Evolutionary conservation across 2,113 vertebrate genomes (phyloP).

Genomic region (Stegastes partitus): DNA sequence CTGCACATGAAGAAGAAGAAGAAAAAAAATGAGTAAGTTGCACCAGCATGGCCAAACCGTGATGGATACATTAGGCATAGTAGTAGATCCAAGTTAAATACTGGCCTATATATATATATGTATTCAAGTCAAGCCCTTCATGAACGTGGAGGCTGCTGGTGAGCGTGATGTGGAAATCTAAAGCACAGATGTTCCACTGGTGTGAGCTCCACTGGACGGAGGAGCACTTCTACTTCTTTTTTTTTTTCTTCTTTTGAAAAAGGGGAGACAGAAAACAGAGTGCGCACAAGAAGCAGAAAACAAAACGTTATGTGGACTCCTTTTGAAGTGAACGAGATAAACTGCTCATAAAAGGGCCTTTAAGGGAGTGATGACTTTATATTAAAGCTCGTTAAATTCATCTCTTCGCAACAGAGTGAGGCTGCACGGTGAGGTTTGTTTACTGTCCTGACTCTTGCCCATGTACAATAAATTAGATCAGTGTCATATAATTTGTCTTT

Average conservation of each 20-base stretch:
- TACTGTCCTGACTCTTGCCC: not conserved
- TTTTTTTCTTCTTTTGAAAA: too few species aligned
- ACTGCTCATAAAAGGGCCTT: conserved; percentile 17
- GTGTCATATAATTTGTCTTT: not conserved
- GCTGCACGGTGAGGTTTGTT: not conserved
- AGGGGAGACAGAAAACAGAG: conserved; percentile 8
- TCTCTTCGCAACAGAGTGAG: not conserved
- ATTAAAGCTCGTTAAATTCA: conserved; percentile 7
- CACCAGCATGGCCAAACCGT: conserved; percentile 38
- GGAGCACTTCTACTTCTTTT: too few species aligned
- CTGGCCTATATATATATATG: conserved; percentile 11
- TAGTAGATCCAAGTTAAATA: conserved; percentile 50
- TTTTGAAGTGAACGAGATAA: not conserved
- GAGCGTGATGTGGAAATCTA: conserved; percentile 60
- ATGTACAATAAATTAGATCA: not conserved
- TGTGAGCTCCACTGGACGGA: conserved; percentile 32
- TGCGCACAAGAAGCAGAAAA: conserved; percentile 14
- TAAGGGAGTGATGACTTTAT: conserved; percentile 42
- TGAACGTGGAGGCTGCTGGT: conserved; percentile 34
- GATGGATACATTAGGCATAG: conserved; percentile 52
- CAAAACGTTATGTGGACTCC: conserved; percentile 3
- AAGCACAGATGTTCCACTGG: conserved; percentile 65
- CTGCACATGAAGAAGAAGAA: conserved; percentile 35
- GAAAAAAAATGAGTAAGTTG: conserved; percentile 48
- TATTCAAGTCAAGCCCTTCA: conserved; percentile 36